Evolutionary conservation across 2,888 invertebrate genomes (phyloP).

Genomic region (Chymomyza amoena): DNA sequence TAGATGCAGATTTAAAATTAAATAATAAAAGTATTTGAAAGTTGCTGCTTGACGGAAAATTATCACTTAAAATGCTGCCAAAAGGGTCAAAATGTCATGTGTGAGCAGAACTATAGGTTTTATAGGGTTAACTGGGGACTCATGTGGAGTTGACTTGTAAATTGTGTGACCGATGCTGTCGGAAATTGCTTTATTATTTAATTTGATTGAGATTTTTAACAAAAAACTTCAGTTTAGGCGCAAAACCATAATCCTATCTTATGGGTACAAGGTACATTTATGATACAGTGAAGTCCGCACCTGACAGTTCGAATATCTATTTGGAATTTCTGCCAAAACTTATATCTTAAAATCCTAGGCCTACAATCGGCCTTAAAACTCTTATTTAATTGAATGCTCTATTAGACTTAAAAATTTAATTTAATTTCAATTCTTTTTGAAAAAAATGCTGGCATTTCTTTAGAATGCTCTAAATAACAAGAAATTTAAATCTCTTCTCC

Average conservation of each 20-base stretch:
- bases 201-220: slow-evolving; percentile 32
- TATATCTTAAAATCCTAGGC: no score
- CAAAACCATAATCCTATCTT: neutral
- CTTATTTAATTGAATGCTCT: no score
- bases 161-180: slow-evolving; percentile 65
- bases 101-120: neutral
- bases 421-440: no score
- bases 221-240: slow-evolving; percentile 50
- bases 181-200: slow-evolving; percentile 60
- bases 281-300: no score
- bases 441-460: no score
- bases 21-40: slow-evolving; percentile 68
- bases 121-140: neutral
- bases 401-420: no score
- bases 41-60: slow-evolving; percentile 57
- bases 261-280: no score
- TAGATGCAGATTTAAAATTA: slow-evolving; percentile 61
- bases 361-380: no score
- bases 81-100: slow-evolving; percentile 56
- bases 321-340: no score
- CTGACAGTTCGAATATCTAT: no score
- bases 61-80: slow-evolving; percentile 70
- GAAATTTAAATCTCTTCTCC: no score
- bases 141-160: slow-evolving; percentile 34
- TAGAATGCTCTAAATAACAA: no score